A percentile compares a stretch with the other conserved stretches of the same genome.
Evolutionary conservation across 2,797 vertebrate species (phyloP).

Genomic region (Threskiornis aethiopicus): DNA sequence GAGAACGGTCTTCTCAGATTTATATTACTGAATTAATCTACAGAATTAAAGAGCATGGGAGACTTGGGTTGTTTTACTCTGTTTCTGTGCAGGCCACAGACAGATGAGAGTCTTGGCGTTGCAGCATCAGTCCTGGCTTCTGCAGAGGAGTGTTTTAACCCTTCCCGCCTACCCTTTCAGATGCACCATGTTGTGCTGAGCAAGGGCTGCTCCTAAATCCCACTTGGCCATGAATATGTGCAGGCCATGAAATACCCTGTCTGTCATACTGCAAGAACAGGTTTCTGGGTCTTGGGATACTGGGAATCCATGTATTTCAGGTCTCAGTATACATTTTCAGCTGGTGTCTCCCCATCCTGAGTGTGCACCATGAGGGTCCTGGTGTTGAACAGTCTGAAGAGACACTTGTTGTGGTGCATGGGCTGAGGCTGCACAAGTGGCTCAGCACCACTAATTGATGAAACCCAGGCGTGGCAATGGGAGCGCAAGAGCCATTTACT

Average conservation of each 20-base stretch:
- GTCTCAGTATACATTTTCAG: neutral
- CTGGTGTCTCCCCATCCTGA: neutral
- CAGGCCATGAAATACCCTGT: neutral
- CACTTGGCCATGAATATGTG: neutral
- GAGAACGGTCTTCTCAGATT: neutral
- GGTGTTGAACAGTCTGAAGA: neutral
- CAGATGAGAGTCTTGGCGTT: neutral
- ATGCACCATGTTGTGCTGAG: neutral
- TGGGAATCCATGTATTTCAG: neutral
- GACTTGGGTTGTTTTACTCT: neutral
- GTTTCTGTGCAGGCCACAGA: neutral
- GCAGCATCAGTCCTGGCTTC: neutral
- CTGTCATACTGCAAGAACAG: neutral
- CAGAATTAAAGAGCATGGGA: neutral
- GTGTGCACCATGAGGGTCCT: fast-evolving
- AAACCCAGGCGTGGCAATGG: neutral
- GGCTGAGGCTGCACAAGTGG: neutral
- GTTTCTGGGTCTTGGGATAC: neutral
- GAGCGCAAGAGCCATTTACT: neutral
- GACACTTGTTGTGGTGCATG: neutral
- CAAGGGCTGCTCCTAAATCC: neutral
- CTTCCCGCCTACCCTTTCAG: neutral
- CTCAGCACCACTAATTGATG: neutral
- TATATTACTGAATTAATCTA: neutral
- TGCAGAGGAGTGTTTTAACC: neutral